phyloP scores from a whole-genome alignment of 2,888 invertebrate genomes.

The Cartodere bifasciata region DNA sequence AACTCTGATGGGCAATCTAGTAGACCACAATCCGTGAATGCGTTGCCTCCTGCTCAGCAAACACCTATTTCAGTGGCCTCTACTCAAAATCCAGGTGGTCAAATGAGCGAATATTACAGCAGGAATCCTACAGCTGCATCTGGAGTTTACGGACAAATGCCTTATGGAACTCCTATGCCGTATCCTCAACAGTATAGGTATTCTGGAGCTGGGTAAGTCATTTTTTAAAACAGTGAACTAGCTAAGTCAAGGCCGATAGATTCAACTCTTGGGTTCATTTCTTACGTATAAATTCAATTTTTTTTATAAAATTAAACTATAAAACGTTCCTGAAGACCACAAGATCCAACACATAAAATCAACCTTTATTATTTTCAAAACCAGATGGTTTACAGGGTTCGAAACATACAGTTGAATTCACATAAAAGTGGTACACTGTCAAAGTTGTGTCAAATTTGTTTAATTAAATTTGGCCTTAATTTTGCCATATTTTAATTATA shows the following conservation, averaged over 20 bases:
- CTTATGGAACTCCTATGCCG: slow-evolving; percentile 24
- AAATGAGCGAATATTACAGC: slow-evolving; percentile 28
- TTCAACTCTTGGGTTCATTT: neutral
- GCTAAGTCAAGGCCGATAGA: neutral
- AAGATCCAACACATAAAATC: too few relatives aligned
- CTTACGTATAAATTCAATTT: too few relatives aligned
- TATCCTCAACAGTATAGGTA: slow-evolving; percentile 27
- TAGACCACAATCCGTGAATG: slow-evolving; percentile 26
- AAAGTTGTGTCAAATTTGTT: too few relatives aligned
- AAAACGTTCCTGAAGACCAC: too few relatives aligned
- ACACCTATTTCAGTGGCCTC: slow-evolving; percentile 22
- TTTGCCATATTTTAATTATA: too few relatives aligned
- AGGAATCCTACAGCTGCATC: slow-evolving; percentile 22
- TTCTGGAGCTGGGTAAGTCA: slow-evolving; percentile 24
- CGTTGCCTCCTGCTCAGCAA: slow-evolving; percentile 19
- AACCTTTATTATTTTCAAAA: too few relatives aligned
- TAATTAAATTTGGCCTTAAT: too few relatives aligned
- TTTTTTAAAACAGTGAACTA: neutral
- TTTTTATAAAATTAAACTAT: too few relatives aligned
- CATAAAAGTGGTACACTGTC: too few relatives aligned
- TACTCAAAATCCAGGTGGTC: slow-evolving; percentile 18
- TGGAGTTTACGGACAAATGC: slow-evolving; percentile 24
- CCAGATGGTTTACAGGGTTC: too few relatives aligned
- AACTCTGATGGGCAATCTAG: slow-evolving; percentile 14
- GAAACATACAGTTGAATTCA: too few relatives aligned